phyloP scores from a whole-genome alignment of 2,888 invertebrate genomes.

The Coronaproctus castanopsis region DNA sequence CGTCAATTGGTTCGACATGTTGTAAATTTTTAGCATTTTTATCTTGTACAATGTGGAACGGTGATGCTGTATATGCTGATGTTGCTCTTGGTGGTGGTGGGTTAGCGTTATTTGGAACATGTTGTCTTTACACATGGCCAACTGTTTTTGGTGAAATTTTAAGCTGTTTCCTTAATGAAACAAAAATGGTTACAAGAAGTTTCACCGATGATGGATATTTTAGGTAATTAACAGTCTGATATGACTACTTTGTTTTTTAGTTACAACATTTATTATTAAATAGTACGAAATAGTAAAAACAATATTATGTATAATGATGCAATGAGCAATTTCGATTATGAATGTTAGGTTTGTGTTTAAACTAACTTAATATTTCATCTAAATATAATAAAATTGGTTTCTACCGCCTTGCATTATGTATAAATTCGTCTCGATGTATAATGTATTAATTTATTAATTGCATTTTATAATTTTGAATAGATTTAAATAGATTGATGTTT shows the following conservation, averaged over 20 bases:
- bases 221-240: constrained; percentile 29
- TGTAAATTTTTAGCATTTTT: constrained; percentile 77
- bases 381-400: too few relatives aligned
- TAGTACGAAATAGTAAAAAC: too few relatives aligned
- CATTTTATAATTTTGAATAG: too few relatives aligned
- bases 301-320: too few relatives aligned
- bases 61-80: constrained; percentile 41
- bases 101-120: constrained; percentile 74
- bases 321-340: too few relatives aligned
- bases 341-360: too few relatives aligned
- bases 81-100: constrained; percentile 86
- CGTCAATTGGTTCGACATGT: constrained; percentile 38
- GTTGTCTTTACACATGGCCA: constrained; percentile 81
- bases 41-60: constrained; percentile 62
- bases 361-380: too few relatives aligned
- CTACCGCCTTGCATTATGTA: background rate
- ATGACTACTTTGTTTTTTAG: constrained; percentile 7
- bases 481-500: too few relatives aligned
- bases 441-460: too few relatives aligned
- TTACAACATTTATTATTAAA: background rate
- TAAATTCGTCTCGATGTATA: too few relatives aligned
- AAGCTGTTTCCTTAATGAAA: constrained; percentile 36
- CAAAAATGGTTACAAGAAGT: constrained; percentile 44
- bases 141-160: constrained; percentile 44
- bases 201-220: constrained; percentile 86